phyloP scores from a whole-genome alignment of 2,113 vertebrate genomes.

The Hyaena hyaena region DNA sequence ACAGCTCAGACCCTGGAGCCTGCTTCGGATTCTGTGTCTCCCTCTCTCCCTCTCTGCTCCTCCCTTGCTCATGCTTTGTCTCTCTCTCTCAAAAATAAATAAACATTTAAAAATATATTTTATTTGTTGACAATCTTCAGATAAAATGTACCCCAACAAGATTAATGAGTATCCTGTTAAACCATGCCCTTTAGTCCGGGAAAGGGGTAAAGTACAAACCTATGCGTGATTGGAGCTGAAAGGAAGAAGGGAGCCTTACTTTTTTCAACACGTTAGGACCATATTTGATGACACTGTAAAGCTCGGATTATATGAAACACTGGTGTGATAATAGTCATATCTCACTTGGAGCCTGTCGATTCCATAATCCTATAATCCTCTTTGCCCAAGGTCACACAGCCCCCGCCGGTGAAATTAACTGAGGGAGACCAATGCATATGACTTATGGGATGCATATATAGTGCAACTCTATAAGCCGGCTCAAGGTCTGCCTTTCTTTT shows the following conservation, averaged over 20 bases:
- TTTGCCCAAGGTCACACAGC: not conserved
- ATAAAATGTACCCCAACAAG: not conserved
- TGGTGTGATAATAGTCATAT: not conserved
- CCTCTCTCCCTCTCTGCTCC: no score
- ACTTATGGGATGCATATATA: not conserved
- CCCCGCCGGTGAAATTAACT: fast-evolving
- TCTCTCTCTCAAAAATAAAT: no score
- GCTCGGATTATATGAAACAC: no score
- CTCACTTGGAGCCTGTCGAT: not conserved
- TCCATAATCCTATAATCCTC: not conserved
- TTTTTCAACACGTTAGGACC: not conserved
- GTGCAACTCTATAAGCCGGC: not conserved
- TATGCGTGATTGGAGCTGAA: not conserved
- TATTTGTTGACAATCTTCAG: not conserved
- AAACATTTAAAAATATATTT: not conserved
- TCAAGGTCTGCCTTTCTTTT: not conserved
- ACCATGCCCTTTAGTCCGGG: not conserved
- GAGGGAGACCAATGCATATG: no score
- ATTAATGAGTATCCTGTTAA: not conserved
- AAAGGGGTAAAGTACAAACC: not conserved
- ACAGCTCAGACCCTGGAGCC: no score
- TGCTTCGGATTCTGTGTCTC: no score
- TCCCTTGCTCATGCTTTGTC: no score
- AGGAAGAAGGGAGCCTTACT: not conserved
- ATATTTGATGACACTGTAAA: not conserved